Base-by-base conservation (phyloP, 2,797 vertebrate species). In the Rhabdomys pumilio region DNA sequence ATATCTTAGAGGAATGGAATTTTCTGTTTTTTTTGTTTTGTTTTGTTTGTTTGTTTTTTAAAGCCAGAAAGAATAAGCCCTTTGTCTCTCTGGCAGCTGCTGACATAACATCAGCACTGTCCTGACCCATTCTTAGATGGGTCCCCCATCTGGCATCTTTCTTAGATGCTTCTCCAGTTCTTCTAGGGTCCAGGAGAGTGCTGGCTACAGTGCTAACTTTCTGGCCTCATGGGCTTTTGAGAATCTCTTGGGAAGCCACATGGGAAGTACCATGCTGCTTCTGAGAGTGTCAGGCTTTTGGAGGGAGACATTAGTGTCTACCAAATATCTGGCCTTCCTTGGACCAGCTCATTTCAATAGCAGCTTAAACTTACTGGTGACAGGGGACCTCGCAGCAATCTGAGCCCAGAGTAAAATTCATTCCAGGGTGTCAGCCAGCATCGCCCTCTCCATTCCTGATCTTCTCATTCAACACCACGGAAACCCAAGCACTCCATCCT, bases 361-460 rank as follows among this genome's bases (percentile, higher is more conserved):
- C 72, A 67, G 31, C 26, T 91, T 84, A 61, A 7, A 59, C 34
- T 6, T 12, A 15, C 61, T 38, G 3, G 41, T n/a, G 90, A 44
- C 73, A 41, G 15, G 38, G 31, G 26, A 5, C 24, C 84, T 53
- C 84, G 50, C 22, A 8, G 22, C 0, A 22, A 65, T 14, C 82
- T 34, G 14, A 67, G 34, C 24, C 38, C 17, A 34, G n/a, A 87
- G 44, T 3, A 47, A 59, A 84, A n/a, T 29, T 12, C 19, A 63
- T 29, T 53, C 69, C 75, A 17, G 41, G 72, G 20, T 4, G 1
- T 17, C 10, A 14, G 2, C 59, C 34, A 13, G 3, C 4, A 63
- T 31, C 41, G 6, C 79, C 26, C 77, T 14, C 19, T 20, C 6
- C 17, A 0, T 13, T 72, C 38, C 34, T 0, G 0, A 19, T 31